Evolutionary conservation across 2,888 invertebrate genomes (phyloP), one percentile per base, ranked within the genome.

Genomic region (Chloroclystis v-ata): DNA sequence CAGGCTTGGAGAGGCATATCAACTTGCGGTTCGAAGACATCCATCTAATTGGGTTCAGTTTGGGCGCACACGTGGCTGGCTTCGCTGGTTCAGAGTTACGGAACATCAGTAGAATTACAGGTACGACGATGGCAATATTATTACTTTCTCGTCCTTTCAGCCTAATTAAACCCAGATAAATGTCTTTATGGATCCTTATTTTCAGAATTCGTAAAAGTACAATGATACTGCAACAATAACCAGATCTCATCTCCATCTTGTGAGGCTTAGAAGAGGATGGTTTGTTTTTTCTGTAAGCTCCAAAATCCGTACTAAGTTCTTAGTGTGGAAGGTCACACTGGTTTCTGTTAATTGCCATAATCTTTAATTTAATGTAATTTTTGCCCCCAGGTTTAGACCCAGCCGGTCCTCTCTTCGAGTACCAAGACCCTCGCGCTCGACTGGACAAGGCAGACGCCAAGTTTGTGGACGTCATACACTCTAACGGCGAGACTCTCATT

Each of bases 381-480:
- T 6, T 26, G 9, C 8, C 9, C 2, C 9, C 73, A 93, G 95
- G 95, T 45, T 78, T 97, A 52, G 97, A 97, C 83, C 97, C 97
- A 14, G 97, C 97, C 0, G 96, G 96, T 1, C 97, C 97, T 0
- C 89, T 97, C 0, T 97, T 97, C 74, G 97, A 97, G 80, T 93
- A 95, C 35, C 96, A 97, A 76, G 96, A 96, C 69, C 91, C 94
- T 0, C 91, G 94, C 56, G 96, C 94, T 0, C 90, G 97, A 0
- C 80, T 97, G 42, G 97, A 97, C 74, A 92, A 93, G 52, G 90
- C 90, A 0, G 97, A 97, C 73, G 97, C 97, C 0, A 90, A 91
- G 46, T 97, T 96, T 71, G 97, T 97, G 1, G 97, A 97, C 73
- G 97, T 97, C 1, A 96, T 97, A 55, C 97, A 97, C 75, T 96